Percentiles rank a stretch among this genome's conserved stretches.
Evolutionary conservation across 1,140 invertebrate species (phyloP).

Genomic region (Temnothorax longispinosus): DNA sequence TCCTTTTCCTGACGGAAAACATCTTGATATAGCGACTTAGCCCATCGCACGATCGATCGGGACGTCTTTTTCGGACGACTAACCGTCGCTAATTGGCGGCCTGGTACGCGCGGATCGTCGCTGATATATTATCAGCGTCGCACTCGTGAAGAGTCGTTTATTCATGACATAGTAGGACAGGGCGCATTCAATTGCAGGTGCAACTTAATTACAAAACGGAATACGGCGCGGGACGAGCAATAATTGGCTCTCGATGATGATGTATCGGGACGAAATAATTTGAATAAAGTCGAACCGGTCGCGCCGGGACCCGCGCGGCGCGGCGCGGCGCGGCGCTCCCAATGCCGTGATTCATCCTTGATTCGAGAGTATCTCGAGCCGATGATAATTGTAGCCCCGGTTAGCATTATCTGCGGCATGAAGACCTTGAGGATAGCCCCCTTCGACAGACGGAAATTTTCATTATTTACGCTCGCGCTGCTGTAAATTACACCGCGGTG

Average conservation of each 20-base stretch:
- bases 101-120: background rate
- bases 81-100: constrained; percentile 40
- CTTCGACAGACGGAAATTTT: constrained; percentile 50
- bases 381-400: constrained; percentile 44
- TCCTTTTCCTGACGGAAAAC: background rate
- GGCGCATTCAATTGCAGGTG: constrained; percentile 65
- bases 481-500: constrained; percentile 14
- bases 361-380: constrained; percentile 25
- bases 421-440: constrained; percentile 37
- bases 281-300: constrained; percentile 51
- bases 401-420: constrained; percentile 49
- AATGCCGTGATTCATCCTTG: constrained; percentile 62
- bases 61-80: constrained; percentile 23
- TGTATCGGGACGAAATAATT: constrained; percentile 69
- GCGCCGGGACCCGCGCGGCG: background rate
- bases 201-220: constrained; percentile 54
- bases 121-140: constrained; percentile 27
- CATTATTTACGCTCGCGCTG: constrained; percentile 56
- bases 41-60: background rate
- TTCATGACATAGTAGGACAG: background rate
- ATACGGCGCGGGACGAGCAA: constrained; percentile 31
- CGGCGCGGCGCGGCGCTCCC: background rate
- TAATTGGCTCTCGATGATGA: constrained; percentile 73
- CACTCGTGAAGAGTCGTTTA: constrained; percentile 2
- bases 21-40: background rate